Conservation (phyloP, 92 coral and sea anemone species). For the Zoanthus solanderi region DNA sequence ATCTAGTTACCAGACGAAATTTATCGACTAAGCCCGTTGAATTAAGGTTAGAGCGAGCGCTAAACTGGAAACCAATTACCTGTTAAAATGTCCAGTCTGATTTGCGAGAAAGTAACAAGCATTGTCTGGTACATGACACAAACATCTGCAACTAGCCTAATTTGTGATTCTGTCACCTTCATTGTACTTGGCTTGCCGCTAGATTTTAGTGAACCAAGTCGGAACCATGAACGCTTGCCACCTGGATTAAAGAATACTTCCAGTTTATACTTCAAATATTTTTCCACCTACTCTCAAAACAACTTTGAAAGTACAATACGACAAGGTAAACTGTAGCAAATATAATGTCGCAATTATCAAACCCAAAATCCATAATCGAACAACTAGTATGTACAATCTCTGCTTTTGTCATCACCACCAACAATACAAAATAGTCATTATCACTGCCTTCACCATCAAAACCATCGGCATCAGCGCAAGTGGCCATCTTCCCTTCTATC, state of each 20-base stretch:
- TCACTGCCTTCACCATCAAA: not conserved
- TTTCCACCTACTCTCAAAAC: too few relatives aligned
- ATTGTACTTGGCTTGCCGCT: constrained; percentile 61
- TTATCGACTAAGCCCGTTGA: too few relatives aligned
- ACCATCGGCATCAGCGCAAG: not conserved
- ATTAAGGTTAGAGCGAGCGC: too few relatives aligned
- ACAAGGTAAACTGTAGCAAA: not conserved
- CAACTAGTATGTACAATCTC: not conserved
- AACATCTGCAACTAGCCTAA: constrained; percentile 77
- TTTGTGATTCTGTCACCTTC: constrained; percentile 80
- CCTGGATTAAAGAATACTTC: constrained; percentile 37
- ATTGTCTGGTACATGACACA: constrained; percentile 95
- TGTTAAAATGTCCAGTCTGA: constrained; percentile 93
- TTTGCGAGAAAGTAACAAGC: constrained; percentile 84
- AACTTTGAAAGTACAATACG: too few relatives aligned
- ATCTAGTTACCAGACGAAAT: too few relatives aligned
- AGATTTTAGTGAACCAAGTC: constrained; percentile 65
- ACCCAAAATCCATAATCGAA: too few relatives aligned
- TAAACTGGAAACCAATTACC: constrained; percentile 52
- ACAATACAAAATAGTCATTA: not conserved
- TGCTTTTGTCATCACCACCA: not conserved
- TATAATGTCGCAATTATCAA: too few relatives aligned
- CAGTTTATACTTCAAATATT: not conserved
- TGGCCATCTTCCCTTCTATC: not conserved
- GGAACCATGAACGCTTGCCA: constrained; percentile 77